Evolutionary conservation across 2,888 invertebrate species (phyloP).

Genomic region (Chymomyza caudatula): DNA sequence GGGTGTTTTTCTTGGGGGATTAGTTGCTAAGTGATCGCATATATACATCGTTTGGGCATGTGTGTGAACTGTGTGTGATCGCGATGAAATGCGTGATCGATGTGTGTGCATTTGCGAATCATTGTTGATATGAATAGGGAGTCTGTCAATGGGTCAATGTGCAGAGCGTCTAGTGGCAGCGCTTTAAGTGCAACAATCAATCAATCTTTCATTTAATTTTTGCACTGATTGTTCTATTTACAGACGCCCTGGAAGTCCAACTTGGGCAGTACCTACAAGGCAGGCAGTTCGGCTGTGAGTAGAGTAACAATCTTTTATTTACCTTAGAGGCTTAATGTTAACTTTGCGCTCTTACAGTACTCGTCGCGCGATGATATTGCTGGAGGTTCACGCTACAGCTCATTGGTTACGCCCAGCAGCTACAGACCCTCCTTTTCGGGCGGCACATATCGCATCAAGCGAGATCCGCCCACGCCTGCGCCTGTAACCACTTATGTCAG

Average conservation of each 20-base stretch:
- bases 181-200: constrained; percentile 49
- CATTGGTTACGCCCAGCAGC: constrained; percentile 74
- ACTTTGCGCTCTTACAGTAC: constrained; percentile 55
- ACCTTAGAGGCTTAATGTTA: background rate
- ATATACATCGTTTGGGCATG: background rate
- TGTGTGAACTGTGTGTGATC: constrained; percentile 5
- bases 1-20: background rate
- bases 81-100: constrained; percentile 43
- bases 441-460: constrained; percentile 77
- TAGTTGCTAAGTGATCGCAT: background rate
- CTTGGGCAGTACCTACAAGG: constrained; percentile 73
- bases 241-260: constrained; percentile 77
- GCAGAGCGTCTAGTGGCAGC: background rate
- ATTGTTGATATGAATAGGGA: constrained; percentile 39
- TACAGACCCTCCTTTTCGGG: constrained; percentile 78
- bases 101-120: constrained; percentile 46
- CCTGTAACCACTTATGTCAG: constrained; percentile 69
- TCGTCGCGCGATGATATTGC: constrained; percentile 73
- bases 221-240: constrained; percentile 23
- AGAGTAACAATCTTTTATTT: background rate
- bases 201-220: constrained; percentile 26
- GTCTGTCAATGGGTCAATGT: background rate
- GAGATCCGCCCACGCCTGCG: constrained; percentile 66
- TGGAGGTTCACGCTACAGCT: constrained; percentile 67
- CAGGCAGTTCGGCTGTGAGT: constrained; percentile 72